phyloP scores from a whole-genome alignment of 2,113 vertebrate species.

The Ageneiosus marmoratus region DNA sequence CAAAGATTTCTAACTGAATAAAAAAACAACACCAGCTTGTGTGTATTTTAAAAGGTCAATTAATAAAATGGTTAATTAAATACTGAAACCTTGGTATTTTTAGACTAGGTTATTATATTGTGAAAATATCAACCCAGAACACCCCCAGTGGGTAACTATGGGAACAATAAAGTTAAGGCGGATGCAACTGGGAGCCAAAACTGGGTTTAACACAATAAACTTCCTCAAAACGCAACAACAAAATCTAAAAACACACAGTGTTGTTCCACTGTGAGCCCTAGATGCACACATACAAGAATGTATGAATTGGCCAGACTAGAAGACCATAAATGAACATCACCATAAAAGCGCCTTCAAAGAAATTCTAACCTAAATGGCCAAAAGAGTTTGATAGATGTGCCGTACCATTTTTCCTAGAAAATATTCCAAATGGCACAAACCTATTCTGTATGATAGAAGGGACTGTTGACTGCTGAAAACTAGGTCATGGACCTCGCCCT shows the following conservation, averaged over 20 bases:
- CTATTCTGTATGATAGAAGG: background rate
- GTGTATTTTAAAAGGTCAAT: background rate
- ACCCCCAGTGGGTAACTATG: background rate
- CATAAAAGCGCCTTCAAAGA: background rate
- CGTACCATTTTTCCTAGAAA: background rate
- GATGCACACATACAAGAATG: slow-evolving; percentile 1
- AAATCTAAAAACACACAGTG: background rate
- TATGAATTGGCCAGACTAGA: background rate
- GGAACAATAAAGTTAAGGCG: background rate
- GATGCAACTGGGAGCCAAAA: slow-evolving; percentile 12
- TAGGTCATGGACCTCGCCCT: slow-evolving; percentile 38
- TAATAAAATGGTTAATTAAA: background rate
- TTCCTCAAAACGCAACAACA: slow-evolving; percentile 27
- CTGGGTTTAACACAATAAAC: slow-evolving; percentile 24
- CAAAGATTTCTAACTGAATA: background rate
- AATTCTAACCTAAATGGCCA: background rate
- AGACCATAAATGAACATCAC: background rate
- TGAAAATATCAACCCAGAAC: background rate
- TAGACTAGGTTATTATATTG: background rate
- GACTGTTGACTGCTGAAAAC: background rate
- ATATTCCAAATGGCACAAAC: background rate
- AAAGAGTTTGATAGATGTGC: background rate
- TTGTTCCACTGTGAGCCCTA: slow-evolving; percentile 1
- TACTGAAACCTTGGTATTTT: background rate
- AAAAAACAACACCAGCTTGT: background rate